Evolutionary conservation across 2,888 invertebrate species (phyloP).

Genomic region (Pachymerium ferrugineum): DNA sequence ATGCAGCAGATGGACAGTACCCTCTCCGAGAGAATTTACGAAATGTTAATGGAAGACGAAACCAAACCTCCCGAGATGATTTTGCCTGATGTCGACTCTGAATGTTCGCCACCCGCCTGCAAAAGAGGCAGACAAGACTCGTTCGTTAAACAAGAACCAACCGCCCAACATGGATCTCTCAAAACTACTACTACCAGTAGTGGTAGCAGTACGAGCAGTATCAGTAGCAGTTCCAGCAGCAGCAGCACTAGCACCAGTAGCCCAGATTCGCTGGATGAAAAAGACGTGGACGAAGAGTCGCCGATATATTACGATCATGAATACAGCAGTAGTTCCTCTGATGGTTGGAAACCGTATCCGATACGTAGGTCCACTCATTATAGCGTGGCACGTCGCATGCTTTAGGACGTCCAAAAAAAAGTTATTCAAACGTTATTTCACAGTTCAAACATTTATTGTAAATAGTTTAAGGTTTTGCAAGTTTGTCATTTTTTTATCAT

Average conservation of each 20-base stretch:
- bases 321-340: background rate
- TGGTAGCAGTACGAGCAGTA: background rate
- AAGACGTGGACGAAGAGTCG: constrained; percentile 16
- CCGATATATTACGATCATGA: constrained; percentile 25
- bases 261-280: background rate
- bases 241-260: background rate
- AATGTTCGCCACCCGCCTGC: background rate
- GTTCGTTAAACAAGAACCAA: background rate
- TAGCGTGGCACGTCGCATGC: background rate
- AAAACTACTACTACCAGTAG: background rate
- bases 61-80: constrained; percentile 25
- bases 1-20: constrained; percentile 32
- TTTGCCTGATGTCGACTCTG: background rate
- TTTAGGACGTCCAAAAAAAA: background rate
- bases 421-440: background rate
- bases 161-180: background rate
- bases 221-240: background rate
- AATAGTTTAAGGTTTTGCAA: background rate
- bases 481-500: background rate
- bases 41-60: constrained; percentile 32
- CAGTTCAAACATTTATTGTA: background rate
- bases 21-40: constrained; percentile 31
- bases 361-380: background rate
- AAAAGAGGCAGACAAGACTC: background rate
- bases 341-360: constrained; percentile 27